Base-by-base conservation (phyloP, 2,113 vertebrate species). In the Empidonax traillii region DNA sequence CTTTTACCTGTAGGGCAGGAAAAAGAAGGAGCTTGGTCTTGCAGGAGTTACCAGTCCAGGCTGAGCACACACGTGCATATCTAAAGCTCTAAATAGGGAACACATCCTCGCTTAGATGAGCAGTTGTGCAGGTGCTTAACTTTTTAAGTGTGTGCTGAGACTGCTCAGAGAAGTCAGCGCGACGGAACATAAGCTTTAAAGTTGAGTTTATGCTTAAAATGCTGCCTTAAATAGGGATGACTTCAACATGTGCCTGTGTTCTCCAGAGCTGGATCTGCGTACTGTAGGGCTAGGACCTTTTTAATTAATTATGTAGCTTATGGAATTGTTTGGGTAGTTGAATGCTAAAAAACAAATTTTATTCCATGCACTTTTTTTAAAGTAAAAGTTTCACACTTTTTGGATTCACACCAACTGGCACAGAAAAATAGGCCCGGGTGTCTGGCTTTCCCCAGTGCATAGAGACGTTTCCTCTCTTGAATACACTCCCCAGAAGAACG, bases 191-290 rank as follows among this genome's bases (percentile, higher is more conserved):
- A 67, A 91, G 63, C 55, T 93, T 91, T 93, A 81, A 96, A 93
- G 92, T 73, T 90, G 80, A 94, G 83, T 8, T 4, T 65, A 11
- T 91, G 85, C 80, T 93, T 85, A 87, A 93, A 88, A 88, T 65
- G 88, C 96, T 95, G 96, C 94, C 93, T 96, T 96, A 96, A 96
- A 68, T 62, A 89, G 77, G 86, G 81, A 69, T 93, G 92, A 93
- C 66, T 94, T 92, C 66, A 90, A 61, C 30, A 35, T 27, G 84
- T 95, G 88, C 92, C 90, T 94, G 90, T 93, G 90, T 84, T 92
- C 85, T 94, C 37, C 75, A 58, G 77, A 82, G 69, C 53, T 96
- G 92, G 80, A 75, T 65, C 71, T 65, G 30, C 63, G 52, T 92
- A 31, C 73, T 90, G 76, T 75, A 93, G 78, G 88, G 30, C 65